Percentiles rank a stretch among this genome's conserved stretches.
phyloP scores from a whole-genome alignment of 2,113 vertebrate genomes.

The Nyctereutes procyonoides region DNA sequence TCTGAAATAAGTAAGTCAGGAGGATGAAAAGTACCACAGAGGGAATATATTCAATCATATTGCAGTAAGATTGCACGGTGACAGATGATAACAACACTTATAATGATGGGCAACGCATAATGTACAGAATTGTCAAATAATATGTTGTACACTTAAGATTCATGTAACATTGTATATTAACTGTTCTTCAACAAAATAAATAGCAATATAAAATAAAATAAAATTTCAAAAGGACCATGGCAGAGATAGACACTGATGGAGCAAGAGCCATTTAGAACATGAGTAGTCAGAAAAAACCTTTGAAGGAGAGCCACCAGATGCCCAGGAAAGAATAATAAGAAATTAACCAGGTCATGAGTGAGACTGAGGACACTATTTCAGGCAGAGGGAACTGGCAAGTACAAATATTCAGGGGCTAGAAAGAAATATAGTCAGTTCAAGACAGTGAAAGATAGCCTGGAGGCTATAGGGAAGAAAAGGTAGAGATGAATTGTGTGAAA shows the following conservation, averaged over 20 bases:
- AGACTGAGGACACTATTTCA: not conserved
- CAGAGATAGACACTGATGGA: not conserved
- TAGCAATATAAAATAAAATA: not conserved
- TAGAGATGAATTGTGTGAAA: not conserved
- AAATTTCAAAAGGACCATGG: not conserved
- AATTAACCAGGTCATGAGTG: not conserved
- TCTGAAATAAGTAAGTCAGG: not conserved
- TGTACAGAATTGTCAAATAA: not conserved
- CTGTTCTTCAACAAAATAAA: not conserved
- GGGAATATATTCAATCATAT: not conserved
- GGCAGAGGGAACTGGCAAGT: not conserved
- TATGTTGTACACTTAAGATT: not conserved
- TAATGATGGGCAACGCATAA: not conserved
- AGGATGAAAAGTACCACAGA: not conserved
- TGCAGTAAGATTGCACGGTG: not conserved
- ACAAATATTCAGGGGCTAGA: not conserved
- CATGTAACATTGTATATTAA: not conserved
- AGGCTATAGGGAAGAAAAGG: not conserved
- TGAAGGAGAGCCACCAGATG: not conserved
- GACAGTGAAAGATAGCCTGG: not conserved
- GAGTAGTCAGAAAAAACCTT: not conserved
- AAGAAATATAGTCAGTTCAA: not conserved
- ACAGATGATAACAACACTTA: not conserved
- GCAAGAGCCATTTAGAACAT: not conserved
- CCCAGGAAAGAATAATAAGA: not conserved